A percentile compares a stretch with the other conserved stretches of the same genome.
Conservation (phyloP, 2,797 vertebrate species). For the Naso thynnoides region DNA sequence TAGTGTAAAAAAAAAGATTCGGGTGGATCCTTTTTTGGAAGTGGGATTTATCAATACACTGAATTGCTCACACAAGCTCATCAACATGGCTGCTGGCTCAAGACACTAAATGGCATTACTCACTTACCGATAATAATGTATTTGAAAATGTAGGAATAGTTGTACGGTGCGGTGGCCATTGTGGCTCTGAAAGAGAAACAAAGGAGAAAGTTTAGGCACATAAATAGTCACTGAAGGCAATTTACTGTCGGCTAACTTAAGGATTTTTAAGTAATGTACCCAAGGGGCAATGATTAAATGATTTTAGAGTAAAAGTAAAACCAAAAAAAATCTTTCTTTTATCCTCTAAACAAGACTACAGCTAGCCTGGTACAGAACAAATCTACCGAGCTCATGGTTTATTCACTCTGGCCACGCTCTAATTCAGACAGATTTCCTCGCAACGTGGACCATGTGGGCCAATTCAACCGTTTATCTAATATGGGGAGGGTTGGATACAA, state of each 20-base stretch:
- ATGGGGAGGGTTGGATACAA: no score
- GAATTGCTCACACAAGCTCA: not conserved
- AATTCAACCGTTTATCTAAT: no score
- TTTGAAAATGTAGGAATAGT: conserved; percentile 99
- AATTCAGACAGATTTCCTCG: no score
- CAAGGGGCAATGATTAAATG: not conserved
- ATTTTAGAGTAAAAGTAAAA: not conserved
- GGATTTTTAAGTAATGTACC: not conserved
- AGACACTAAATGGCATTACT: not conserved
- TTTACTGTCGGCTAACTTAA: not conserved
- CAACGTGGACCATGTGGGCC: no score
- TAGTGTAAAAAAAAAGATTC: not conserved
- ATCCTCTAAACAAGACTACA: not conserved
- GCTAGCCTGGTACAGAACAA: no score
- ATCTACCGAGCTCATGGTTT: no score
- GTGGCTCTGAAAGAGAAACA: conserved; percentile 90
- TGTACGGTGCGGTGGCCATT: conserved; percentile 99
- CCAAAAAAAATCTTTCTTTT: not conserved
- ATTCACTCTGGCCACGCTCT: no score
- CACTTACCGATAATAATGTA: conserved; percentile 99
- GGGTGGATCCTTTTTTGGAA: not conserved
- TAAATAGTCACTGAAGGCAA: not conserved
- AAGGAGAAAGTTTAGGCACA: conserved; percentile 8
- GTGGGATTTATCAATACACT: not conserved
- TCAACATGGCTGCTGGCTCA: not conserved